phyloP scores from a whole-genome alignment of 2,797 vertebrate genomes.

The Eutrigla gurnardus region DNA sequence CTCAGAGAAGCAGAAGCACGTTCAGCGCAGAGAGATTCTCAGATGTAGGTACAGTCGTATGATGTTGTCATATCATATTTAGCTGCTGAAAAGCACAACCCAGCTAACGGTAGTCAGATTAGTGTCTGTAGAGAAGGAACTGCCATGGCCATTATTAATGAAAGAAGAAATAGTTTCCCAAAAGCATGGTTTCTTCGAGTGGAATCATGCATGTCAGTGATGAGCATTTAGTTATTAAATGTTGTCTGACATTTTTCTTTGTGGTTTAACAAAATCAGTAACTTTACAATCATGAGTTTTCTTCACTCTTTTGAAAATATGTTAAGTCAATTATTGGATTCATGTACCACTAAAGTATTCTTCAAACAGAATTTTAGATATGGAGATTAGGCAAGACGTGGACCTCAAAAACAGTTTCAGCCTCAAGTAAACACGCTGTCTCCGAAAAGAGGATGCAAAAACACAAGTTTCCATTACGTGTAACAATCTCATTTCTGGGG shows the following conservation, averaged over 20 bases:
- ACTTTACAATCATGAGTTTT: slow-evolving; percentile 1
- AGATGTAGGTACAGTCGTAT: slow-evolving; percentile 23
- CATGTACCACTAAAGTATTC: slow-evolving; percentile 4
- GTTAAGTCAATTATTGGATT: neutral
- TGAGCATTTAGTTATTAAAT: neutral
- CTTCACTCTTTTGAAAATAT: slow-evolving; percentile 10
- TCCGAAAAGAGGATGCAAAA: slow-evolving; percentile 1
- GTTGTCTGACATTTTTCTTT: neutral
- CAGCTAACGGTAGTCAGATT: slow-evolving; percentile 23
- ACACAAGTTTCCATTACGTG: neutral
- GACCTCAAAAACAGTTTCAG: slow-evolving; percentile 4
- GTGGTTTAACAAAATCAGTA: neutral
- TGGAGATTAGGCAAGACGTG: slow-evolving; percentile 8
- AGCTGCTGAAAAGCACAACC: slow-evolving; percentile 9
- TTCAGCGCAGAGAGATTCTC: slow-evolving; percentile 26
- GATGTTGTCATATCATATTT: slow-evolving; percentile 47
- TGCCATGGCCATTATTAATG: neutral
- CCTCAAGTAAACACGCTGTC: slow-evolving; percentile 2
- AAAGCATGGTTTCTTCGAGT: slow-evolving; percentile 9
- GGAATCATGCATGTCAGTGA: neutral
- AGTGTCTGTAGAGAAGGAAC: slow-evolving; percentile 10
- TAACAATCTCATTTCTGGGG: neutral
- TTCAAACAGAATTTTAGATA: slow-evolving; percentile 21
- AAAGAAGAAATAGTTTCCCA: neutral
- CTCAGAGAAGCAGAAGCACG: slow-evolving; percentile 29